Percentiles rank a stretch among this genome's conserved stretches.
Evolutionary conservation across 2,113 vertebrate species (phyloP).

Genomic region (Tenebrosternarchus preto): DNA sequence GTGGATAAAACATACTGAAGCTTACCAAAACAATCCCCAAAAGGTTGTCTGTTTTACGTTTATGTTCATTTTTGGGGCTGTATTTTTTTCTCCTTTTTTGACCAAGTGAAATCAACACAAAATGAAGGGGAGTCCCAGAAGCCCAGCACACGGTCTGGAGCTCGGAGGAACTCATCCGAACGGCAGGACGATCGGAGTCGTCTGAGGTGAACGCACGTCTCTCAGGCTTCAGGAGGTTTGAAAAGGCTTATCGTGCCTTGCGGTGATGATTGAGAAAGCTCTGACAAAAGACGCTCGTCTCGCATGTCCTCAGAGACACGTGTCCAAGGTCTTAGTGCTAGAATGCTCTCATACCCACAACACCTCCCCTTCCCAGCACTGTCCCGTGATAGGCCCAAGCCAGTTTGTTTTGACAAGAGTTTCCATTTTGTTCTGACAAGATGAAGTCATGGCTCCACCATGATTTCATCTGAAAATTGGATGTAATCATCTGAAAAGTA

Average conservation of each 20-base stretch:
- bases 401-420: not conserved
- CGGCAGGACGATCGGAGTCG: constrained; percentile 1
- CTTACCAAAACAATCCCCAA: too few relatives aligned
- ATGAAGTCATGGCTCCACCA: not conserved
- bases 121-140: not conserved
- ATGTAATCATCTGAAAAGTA: not conserved
- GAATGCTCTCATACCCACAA: not conserved
- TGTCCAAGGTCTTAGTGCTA: constrained; percentile 20
- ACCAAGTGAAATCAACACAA: too few relatives aligned
- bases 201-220: not conserved
- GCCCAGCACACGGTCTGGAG: not conserved
- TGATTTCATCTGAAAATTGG: not conserved
- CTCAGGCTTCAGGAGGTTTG: not conserved
- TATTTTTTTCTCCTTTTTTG: too few relatives aligned
- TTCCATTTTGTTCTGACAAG: not conserved
- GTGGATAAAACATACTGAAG: too few relatives aligned
- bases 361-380: not conserved
- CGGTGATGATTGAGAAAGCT: not conserved
- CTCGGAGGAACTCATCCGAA: not conserved
- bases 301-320: constrained; percentile 21
- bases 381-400: not conserved
- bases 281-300: constrained; percentile 26
- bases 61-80: too few relatives aligned
- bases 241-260: constrained; percentile 1
- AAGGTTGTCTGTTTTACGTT: too few relatives aligned